Evolutionary conservation across 2,113 vertebrate species (phyloP), one percentile per base, ranked within the genome.

Genomic region (Hassar affinis): DNA sequence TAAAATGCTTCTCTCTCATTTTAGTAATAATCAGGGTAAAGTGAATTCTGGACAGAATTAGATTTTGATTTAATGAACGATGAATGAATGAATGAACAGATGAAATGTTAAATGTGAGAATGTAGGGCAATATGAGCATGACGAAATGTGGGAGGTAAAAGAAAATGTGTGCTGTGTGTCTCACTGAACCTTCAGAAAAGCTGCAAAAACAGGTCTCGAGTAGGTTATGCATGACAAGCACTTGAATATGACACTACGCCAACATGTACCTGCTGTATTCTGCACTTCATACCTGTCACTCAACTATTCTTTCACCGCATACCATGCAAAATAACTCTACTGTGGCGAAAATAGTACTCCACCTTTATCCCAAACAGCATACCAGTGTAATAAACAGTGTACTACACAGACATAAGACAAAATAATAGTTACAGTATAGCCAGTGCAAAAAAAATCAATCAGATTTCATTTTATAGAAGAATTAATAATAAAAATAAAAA

Each of bases 201-300:
- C 66, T 54, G 52, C 27, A 86, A 54, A 82, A 76, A 81, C 78
- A 59, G 33, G 35, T 79, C 45, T 38, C 81, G 81, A 88, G 84
- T 59, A 89, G 86, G 82, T 90, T 83, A 74, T 84, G 90, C 87
- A 86, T 81, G 79, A 38, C 74, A 3, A 84, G 66, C 88, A 84
- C 80, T 88, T 89, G 81, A 45, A 20, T 83, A 49, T 75, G 54
- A 79, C 45, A n/a, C 47, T 33, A 57, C 59, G 61, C 79, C 69
- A 79, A 78, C 76, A 62, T 61, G 68, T 78, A 57, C 51, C 18
- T 88, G 86, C 83, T 84, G 84, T 85, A 75, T 80, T 86, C 85
- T 77, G 62, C 78, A 86, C 62, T 82, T 74, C 30, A 64, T 79
- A 78, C 6, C 38, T 84, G 80, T 79, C 74, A 64, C 69, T 80